Evolutionary conservation across 2,888 invertebrate genomes (phyloP).

Genomic region (Agriotes lineatus): DNA sequence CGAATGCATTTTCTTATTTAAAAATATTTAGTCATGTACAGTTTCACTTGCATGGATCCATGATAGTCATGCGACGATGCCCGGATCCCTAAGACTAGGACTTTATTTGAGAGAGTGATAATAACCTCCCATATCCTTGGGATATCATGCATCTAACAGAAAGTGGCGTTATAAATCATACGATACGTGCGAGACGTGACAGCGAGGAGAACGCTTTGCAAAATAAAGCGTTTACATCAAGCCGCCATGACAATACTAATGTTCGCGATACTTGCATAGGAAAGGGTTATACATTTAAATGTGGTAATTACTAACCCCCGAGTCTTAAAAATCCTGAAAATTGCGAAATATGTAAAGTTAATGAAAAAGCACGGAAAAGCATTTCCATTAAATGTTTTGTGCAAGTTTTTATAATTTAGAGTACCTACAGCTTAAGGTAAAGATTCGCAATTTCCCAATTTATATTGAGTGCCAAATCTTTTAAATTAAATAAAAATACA

Average conservation of each 20-base stretch:
- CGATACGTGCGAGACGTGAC: slow-evolving; percentile 38
- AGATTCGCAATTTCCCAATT: too few relatives aligned
- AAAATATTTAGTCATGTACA: too few relatives aligned
- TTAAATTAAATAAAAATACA: too few relatives aligned
- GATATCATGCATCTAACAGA: slow-evolving; percentile 38
- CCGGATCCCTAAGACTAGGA: slow-evolving; percentile 20
- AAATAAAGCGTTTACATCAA: slow-evolving; percentile 39
- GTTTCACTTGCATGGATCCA: too few relatives aligned
- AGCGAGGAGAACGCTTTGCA: slow-evolving; percentile 35
- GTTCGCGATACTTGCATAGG: slow-evolving; percentile 17
- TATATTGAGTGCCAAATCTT: too few relatives aligned
- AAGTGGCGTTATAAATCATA: slow-evolving; percentile 37
- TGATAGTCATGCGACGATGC: not conserved
- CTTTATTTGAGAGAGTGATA: slow-evolving; percentile 37
- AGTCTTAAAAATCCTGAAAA: too few relatives aligned
- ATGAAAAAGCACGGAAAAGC: too few relatives aligned
- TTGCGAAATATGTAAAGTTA: too few relatives aligned
- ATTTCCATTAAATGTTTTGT: too few relatives aligned
- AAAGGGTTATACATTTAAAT: slow-evolving; percentile 30
- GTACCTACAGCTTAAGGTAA: too few relatives aligned
- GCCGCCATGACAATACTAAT: slow-evolving; percentile 25
- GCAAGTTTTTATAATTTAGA: too few relatives aligned
- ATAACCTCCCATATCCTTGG: slow-evolving; percentile 35
- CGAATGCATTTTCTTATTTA: too few relatives aligned
- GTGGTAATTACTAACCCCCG: slow-evolving; percentile 18